Evolutionary conservation across 1,140 invertebrate species (phyloP).

Genomic region (Dendroctonus ponderosae): DNA sequence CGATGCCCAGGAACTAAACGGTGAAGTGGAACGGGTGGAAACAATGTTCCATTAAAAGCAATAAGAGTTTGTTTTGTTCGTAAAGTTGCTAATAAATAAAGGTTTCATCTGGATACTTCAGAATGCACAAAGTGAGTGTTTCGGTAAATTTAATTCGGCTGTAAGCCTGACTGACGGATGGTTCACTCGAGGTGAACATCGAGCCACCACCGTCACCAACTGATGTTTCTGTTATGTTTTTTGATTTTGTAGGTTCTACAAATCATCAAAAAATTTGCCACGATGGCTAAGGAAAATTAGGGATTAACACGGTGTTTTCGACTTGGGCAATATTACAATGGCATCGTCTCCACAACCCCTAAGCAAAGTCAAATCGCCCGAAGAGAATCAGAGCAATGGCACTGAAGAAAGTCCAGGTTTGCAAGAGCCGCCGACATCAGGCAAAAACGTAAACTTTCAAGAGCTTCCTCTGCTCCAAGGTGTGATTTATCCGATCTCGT

Average conservation of each 20-base stretch:
- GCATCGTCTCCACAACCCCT: neutral
- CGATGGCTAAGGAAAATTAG: slow-evolving; percentile 14
- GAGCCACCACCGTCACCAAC: neutral
- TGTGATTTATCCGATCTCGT: neutral
- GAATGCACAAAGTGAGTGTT: too few species aligned
- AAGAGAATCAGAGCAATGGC: neutral
- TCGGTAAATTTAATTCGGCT: too few species aligned
- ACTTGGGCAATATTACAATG: neutral
- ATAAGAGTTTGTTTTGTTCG: too few species aligned
- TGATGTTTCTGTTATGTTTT: slow-evolving; percentile 3
- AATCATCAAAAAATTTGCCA: slow-evolving; percentile 26
- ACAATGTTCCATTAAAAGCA: too few species aligned
- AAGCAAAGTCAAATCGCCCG: slow-evolving; percentile 4
- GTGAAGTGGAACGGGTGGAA: too few species aligned
- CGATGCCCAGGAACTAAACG: too few species aligned
- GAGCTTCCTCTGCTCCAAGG: neutral
- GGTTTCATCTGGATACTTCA: too few species aligned
- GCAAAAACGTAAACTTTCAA: neutral
- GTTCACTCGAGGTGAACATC: too few species aligned
- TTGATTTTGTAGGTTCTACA: slow-evolving; percentile 11
- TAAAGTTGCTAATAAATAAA: too few species aligned
- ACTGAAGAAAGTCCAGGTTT: neutral
- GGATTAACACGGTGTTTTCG: slow-evolving; percentile 1
- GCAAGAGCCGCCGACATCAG: neutral
- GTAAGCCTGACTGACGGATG: too few species aligned